Conservation (phyloP, 2,888 invertebrate genomes). For the Liposcelis brunnea region DNA sequence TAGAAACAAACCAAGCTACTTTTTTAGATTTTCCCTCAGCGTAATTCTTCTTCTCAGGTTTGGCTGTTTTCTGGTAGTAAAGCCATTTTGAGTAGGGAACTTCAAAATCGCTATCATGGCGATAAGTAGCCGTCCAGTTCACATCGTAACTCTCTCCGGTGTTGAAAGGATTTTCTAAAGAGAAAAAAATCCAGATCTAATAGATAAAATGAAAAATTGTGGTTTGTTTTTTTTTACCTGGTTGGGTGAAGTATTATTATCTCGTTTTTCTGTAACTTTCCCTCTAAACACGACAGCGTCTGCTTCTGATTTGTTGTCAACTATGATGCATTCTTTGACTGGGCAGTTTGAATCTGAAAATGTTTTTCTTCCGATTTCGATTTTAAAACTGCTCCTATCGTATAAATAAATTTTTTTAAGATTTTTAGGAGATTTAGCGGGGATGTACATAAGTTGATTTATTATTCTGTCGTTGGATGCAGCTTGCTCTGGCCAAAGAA, state of each 20-base stretch:
- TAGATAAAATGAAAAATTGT: neutral
- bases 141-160: constrained; percentile 48
- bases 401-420: too few relatives aligned
- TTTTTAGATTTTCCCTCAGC: constrained; percentile 27
- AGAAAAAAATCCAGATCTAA: constrained; percentile 75
- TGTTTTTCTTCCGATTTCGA: neutral
- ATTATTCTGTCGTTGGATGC: too few relatives aligned
- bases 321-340: neutral
- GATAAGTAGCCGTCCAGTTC: constrained; percentile 53
- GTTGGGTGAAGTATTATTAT: too few relatives aligned
- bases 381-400: neutral
- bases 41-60: constrained; percentile 17
- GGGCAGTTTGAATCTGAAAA: neutral
- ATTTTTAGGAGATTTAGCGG: too few relatives aligned
- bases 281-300: too few relatives aligned
- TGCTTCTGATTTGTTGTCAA: neutral
- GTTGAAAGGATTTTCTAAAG: constrained; percentile 79
- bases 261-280: too few relatives aligned
- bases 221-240: too few relatives aligned
- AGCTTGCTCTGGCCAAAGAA: too few relatives aligned
- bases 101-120: constrained; percentile 34
- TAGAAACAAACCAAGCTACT: constrained; percentile 41
- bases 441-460: too few relatives aligned
- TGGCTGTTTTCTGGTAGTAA: constrained; percentile 4
- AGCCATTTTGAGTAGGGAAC: constrained; percentile 38